These are phyloP conservation scores for Porites cylindrica DNA, from an alignment of 92 coral and sea anemone species.

Conservation along the genomic window DNA sequence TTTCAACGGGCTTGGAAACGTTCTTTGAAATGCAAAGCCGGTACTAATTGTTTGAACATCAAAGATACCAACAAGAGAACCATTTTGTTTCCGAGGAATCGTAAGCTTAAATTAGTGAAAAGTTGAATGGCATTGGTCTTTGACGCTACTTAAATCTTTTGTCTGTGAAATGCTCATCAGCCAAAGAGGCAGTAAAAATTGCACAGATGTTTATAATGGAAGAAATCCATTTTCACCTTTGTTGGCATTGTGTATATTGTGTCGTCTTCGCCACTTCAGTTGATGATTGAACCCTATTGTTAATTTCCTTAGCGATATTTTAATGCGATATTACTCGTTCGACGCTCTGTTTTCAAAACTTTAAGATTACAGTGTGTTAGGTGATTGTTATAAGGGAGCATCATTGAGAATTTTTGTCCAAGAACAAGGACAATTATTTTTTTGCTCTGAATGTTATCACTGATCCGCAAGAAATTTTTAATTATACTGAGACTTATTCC, in stretches of 20 bases:
- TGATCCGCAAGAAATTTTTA: no score
- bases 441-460: no score
- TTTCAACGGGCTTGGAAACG: neutral
- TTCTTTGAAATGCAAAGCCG: neutral
- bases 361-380: neutral
- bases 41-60: neutral
- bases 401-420: no score
- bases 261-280: neutral
- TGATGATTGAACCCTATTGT: conserved; percentile 1
- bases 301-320: neutral
- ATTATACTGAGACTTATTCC: no score
- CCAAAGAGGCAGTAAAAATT: neutral
- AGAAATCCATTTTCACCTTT: conserved; percentile 17
- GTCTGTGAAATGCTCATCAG: neutral
- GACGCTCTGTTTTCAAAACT: neutral
- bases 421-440: no score
- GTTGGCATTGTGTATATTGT: conserved; percentile 1
- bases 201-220: neutral
- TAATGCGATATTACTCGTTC: neutral
- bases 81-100: neutral
- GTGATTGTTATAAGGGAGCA: neutral
- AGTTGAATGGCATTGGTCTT: neutral
- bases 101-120: neutral
- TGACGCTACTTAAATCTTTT: neutral
- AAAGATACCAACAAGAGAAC: neutral